Percentiles rank a stretch among this genome's conserved stretches.
These are phyloP conservation scores for Cinclus cinclus DNA, from an alignment of 2,113 vertebrate species.

Conservation along the genomic window DNA sequence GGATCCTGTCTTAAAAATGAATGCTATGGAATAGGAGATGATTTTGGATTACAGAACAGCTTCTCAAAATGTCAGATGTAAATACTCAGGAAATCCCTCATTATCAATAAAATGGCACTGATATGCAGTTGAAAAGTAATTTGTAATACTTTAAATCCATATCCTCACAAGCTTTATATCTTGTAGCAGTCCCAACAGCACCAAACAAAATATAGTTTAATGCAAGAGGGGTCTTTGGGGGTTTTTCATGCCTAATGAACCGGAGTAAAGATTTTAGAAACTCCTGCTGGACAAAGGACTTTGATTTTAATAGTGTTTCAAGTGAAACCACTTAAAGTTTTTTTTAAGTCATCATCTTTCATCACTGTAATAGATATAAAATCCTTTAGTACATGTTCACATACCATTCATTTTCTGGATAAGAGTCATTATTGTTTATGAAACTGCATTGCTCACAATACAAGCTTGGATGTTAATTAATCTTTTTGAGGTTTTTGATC, in stretches of 20 bases:
- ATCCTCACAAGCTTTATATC: not conserved
- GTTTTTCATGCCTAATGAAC: not conserved
- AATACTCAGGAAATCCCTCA: constrained; percentile 38
- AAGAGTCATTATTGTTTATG: not conserved
- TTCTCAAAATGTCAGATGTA: constrained; percentile 42
- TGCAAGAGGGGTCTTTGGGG: not conserved
- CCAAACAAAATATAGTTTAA: not conserved
- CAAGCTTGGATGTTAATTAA: not conserved
- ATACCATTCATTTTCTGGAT: not conserved
- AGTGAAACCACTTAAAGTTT: not conserved
- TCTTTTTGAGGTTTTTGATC: not conserved
- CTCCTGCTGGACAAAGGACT: not conserved
- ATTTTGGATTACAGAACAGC: constrained; percentile 32
- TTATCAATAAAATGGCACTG: constrained; percentile 16
- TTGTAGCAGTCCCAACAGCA: not conserved
- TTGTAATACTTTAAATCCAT: constrained; percentile 10
- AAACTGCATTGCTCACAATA: not conserved
- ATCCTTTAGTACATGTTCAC: not conserved
- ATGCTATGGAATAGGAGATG: not conserved
- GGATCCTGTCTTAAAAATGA: constrained; percentile 4
- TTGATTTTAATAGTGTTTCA: not conserved
- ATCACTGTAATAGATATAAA: not conserved
- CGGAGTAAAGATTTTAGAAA: not conserved
- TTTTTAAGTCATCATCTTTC: not conserved
- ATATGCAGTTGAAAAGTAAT: not conserved